phyloP scores from a whole-genome alignment of 2,797 vertebrate species.

The Myripristis murdjan region DNA sequence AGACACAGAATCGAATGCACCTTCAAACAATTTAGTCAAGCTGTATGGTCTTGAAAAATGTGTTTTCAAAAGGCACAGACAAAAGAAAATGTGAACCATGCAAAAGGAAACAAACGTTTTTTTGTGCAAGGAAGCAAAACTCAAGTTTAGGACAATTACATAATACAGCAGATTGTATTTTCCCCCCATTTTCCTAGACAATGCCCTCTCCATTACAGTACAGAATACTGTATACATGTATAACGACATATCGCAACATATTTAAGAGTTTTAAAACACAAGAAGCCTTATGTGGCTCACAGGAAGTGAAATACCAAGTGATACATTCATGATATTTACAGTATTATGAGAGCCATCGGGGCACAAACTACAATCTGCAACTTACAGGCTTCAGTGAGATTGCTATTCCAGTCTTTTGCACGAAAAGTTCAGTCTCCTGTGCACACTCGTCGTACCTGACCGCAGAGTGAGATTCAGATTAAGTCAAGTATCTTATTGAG shows the following conservation, averaged over 20 bases:
- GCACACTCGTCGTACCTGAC: conserved; percentile 23
- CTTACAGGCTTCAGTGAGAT: conserved; percentile 41
- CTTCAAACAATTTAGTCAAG: conserved; percentile 67
- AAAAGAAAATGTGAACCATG: conserved; percentile 77
- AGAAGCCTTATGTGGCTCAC: conserved; percentile 50
- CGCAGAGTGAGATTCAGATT: conserved; percentile 1
- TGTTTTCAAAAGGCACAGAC: conserved; percentile 82
- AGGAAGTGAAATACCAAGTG: conserved; percentile 57
- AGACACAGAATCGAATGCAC: conserved; percentile 61
- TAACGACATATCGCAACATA: conserved; percentile 35
- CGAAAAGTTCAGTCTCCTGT: conserved; percentile 53
- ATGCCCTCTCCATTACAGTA: conserved; percentile 51
- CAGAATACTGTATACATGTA: conserved; percentile 54
- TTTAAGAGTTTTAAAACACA: conserved; percentile 41
- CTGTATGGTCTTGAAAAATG: conserved; percentile 65
- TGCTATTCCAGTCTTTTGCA: conserved; percentile 46
- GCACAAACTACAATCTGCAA: conserved; percentile 45
- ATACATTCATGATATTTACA: conserved; percentile 83
- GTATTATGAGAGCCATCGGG: conserved; percentile 48
- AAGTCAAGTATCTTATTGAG: conserved; percentile 34
- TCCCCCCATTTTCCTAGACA: conserved; percentile 32
- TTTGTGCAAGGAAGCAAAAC: conserved; percentile 85
- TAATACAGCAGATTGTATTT: conserved; percentile 76
- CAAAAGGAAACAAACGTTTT: conserved; percentile 68
- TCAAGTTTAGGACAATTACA: conserved; percentile 71